phyloP scores from a whole-genome alignment of 2,797 vertebrate genomes.

The Oreortyx pictus region DNA sequence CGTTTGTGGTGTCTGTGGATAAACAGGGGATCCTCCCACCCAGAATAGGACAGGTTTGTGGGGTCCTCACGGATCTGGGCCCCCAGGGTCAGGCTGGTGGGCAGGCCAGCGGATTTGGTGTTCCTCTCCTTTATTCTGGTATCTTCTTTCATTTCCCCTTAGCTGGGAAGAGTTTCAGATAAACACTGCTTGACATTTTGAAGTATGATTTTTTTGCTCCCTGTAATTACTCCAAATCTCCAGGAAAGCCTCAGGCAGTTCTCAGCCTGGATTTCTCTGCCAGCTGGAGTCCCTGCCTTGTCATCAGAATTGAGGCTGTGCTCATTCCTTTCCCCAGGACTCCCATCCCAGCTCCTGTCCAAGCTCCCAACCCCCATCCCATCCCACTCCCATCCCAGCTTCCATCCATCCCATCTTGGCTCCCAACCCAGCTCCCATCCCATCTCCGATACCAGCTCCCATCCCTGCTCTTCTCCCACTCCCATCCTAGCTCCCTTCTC shows the following conservation, averaged over 20 bases:
- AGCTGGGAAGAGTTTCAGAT: constrained; percentile 12
- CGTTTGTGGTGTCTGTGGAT: background rate
- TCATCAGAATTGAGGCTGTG: no score
- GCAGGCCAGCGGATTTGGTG: background rate
- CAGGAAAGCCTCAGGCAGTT: constrained; percentile 8
- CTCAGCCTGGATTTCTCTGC: constrained; percentile 7
- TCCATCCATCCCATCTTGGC: no score
- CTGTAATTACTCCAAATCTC: constrained; percentile 17
- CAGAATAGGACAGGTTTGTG: no score
- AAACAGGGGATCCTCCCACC: background rate
- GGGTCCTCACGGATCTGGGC: accelerated
- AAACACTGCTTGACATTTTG: constrained; percentile 40
- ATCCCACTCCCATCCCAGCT: no score
- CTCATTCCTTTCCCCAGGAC: background rate
- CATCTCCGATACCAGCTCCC: no score
- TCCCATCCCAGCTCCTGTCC: background rate
- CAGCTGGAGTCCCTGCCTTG: background rate
- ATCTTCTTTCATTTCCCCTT: background rate
- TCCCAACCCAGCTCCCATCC: no score
- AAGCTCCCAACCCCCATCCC: no score
- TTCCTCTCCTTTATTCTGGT: background rate
- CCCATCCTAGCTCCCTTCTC: no score
- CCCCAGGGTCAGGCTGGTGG: background rate
- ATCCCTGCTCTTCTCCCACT: no score
- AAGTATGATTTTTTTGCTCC: background rate